Evolutionary conservation across 2,113 vertebrate species (phyloP).

Genomic region (Cyprinodon variegatus): DNA sequence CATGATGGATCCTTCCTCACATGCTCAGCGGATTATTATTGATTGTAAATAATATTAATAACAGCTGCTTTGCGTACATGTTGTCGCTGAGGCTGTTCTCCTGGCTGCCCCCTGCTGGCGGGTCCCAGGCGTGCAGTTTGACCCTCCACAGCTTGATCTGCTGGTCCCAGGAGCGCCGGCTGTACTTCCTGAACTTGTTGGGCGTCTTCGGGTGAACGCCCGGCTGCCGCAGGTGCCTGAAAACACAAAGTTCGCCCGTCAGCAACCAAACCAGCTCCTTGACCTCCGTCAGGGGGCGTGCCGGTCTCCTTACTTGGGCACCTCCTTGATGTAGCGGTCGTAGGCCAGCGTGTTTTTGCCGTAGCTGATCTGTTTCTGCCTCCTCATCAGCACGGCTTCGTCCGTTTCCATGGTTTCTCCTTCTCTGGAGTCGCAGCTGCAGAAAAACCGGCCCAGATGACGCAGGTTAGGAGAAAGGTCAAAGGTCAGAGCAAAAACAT

Average conservation of each 20-base stretch:
- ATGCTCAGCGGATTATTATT: too few species aligned
- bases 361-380: constrained; percentile 98
- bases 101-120: constrained; percentile 79
- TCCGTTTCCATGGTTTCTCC: constrained; percentile 90
- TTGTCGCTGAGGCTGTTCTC: constrained; percentile 80
- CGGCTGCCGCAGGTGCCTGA: constrained; percentile 87
- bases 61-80: constrained; percentile 76
- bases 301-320: constrained; percentile 85
- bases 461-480: too few species aligned
- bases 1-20: too few species aligned
- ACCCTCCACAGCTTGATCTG: constrained; percentile 97
- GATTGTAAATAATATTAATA: neutral
- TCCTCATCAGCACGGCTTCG: constrained; percentile 87
- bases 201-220: constrained; percentile 94
- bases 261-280: neutral
- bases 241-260: neutral
- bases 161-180: constrained; percentile 97
- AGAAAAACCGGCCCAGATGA: neutral
- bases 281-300: neutral
- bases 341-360: constrained; percentile 97
- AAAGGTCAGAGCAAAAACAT: too few species aligned
- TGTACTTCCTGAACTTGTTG: constrained; percentile 98
- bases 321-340: constrained; percentile 90
- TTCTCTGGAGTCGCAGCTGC: constrained; percentile 92
- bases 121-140: constrained; percentile 94